Evolutionary conservation across 2,113 vertebrate species (phyloP), one percentile per base, ranked within the genome.

Genomic region (Excalfactoria chinensis): DNA sequence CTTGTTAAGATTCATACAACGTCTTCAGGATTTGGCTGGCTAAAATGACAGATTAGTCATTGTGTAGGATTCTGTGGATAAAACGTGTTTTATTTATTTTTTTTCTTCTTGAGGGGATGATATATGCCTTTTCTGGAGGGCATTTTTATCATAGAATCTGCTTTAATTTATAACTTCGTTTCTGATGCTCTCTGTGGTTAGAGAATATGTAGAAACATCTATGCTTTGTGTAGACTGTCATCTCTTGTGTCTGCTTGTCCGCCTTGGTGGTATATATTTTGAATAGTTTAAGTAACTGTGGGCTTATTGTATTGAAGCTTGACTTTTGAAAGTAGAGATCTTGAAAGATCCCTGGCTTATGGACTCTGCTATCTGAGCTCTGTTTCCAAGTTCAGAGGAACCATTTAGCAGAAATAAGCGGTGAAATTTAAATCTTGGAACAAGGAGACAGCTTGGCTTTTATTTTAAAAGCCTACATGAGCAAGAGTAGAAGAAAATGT

Each of bases 161-260:
- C 41, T 83, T 84, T 64, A 73, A 83, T 93, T 86, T 91, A 59
- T 88, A 74, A 63, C 80, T 44, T 76, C 77, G 60, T 89, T 93
- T 93, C 82, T 90, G 82, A 77, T 94, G 72, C 64, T 92, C 26
- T 49, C 58, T 84, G 88, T 91, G 79, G 85, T 89, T 95, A 86
- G 40, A 70, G 78, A 83, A 16, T 93, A 77, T 70, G 75, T 88
- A 60, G 92, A 76, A 88, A 95, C 60, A 63, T 94, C 83, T 80
- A 77, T 77, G 46, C 34, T 64, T 88, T 74, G 17, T 71, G 64
- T 56, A 43, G 90, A 17, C 48, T 89, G 79, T 90, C 88, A 89
- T 80, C 46, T 94, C 72, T 88, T 25, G 6, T 79, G 63, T 85
- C 91, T 72, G 56, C 3, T 9, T 76, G 67, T 93, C 78, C 71